Evolutionary conservation across 2,797 vertebrate genomes (phyloP).

Genomic region (Siniperca undulata): DNA sequence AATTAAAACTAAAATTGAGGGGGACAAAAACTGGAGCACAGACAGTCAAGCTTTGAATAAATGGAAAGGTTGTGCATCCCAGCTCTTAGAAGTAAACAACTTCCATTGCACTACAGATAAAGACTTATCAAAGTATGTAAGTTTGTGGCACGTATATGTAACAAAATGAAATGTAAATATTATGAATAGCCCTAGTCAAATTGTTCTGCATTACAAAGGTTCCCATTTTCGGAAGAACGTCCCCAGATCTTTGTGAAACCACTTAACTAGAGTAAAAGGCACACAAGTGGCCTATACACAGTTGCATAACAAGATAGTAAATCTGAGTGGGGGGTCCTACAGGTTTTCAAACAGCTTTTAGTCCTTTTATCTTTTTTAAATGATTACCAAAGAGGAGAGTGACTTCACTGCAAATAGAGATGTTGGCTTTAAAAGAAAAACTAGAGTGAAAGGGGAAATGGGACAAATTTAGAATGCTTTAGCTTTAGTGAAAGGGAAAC

Average conservation of each 20-base stretch:
- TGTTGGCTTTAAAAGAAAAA: conserved; percentile 19
- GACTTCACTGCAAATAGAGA: conserved; percentile 32
- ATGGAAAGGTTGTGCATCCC: not conserved
- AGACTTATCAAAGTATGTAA: conserved; percentile 1
- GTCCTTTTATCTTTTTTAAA: conserved; percentile 43
- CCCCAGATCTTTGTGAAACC: conserved; percentile 30
- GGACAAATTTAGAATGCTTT: conserved; percentile 2
- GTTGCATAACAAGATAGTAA: conserved; percentile 53
- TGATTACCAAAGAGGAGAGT: conserved; percentile 31
- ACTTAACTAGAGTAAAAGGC: conserved; percentile 39
- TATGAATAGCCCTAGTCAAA: conserved; percentile 19
- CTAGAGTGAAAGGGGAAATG: not conserved
- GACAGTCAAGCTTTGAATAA: not conserved
- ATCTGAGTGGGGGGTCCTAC: conserved; percentile 43
- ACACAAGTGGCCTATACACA: conserved; percentile 19
- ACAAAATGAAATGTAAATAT: conserved; percentile 59
- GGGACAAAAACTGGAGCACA: not conserved
- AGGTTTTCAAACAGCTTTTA: conserved; percentile 41
- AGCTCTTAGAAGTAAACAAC: conserved; percentile 8
- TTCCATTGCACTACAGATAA: conserved; percentile 10
- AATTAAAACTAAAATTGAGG: not conserved
- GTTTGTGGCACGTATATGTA: conserved; percentile 1
- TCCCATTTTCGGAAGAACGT: conserved; percentile 58
- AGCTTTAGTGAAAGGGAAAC: conserved; percentile 37
- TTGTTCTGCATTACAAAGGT: conserved; percentile 15